phyloP scores from a whole-genome alignment of 2,797 vertebrate species.

The Microchirus variegatus region DNA sequence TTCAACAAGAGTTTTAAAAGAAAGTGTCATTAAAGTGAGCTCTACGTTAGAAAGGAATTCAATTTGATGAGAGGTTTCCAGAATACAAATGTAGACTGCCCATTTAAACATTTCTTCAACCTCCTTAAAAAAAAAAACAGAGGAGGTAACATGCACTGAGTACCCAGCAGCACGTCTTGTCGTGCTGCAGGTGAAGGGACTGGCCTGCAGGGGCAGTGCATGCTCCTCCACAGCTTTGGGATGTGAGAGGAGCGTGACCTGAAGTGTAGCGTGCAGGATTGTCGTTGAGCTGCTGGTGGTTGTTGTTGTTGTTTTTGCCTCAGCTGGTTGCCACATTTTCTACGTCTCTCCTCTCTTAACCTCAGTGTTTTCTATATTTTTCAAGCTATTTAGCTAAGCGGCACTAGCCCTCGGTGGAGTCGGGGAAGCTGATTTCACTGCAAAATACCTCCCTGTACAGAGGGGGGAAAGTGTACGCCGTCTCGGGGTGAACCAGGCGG shows the following conservation, averaged over 20 bases:
- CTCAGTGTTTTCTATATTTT: conserved; percentile 56
- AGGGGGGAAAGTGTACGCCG: conserved; percentile 87
- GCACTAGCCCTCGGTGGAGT: conserved; percentile 86
- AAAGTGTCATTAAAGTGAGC: conserved; percentile 49
- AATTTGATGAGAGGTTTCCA: conserved; percentile 49
- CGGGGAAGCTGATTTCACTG: conserved; percentile 88
- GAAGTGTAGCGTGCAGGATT: conserved; percentile 84
- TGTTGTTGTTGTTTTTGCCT: conserved; percentile 65
- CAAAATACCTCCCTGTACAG: conserved; percentile 92
- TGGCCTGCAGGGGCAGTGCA: conserved; percentile 54
- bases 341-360: conserved; percentile 47
- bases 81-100: conserved; percentile 61
- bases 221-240: conserved; percentile 52
- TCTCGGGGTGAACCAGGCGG: conserved; percentile 89
- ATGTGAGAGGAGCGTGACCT: conserved; percentile 72
- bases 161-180: conserved; percentile 54
- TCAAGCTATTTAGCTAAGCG: conserved; percentile 14
- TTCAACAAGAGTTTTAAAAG: conserved; percentile 73
- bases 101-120: conserved; percentile 37
- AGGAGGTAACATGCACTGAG: conserved; percentile 60
- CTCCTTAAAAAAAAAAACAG: conserved; percentile 54
- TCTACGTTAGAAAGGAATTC: conserved; percentile 54
- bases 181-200: conserved; percentile 56
- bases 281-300: conserved; percentile 79
- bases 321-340: conserved; percentile 68